phyloP scores from a whole-genome alignment of 1,140 invertebrate genomes.

The Mamestra configurata region DNA sequence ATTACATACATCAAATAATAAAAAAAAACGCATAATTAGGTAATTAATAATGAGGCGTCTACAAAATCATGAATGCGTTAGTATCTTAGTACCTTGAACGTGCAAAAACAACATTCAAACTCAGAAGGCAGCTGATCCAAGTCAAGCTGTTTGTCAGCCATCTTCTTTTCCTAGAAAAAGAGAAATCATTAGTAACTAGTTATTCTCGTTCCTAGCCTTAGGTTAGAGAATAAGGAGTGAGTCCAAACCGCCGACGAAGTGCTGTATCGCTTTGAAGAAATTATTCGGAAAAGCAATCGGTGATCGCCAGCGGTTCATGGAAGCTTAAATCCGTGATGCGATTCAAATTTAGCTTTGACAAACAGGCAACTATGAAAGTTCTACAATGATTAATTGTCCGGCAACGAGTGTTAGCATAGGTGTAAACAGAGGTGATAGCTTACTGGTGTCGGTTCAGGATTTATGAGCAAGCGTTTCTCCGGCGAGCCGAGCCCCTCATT shows the following conservation, averaged over 20 bases:
- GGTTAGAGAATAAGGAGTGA: slow-evolving; percentile 47
- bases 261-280: neutral
- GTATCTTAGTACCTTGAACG: slow-evolving; percentile 94
- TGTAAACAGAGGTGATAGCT: slow-evolving; percentile 65
- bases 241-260: slow-evolving; percentile 41
- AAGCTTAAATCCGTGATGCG: slow-evolving; percentile 24
- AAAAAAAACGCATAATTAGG: slow-evolving; percentile 42
- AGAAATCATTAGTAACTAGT: slow-evolving; percentile 79
- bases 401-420: slow-evolving; percentile 28
- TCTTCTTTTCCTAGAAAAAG: slow-evolving; percentile 90
- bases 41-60: slow-evolving; percentile 43
- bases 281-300: slow-evolving; percentile 8
- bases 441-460: slow-evolving; percentile 87
- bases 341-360: slow-evolving; percentile 29
- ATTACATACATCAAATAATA: slow-evolving; percentile 41
- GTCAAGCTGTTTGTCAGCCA: slow-evolving; percentile 89
- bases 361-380: slow-evolving; percentile 28
- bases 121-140: slow-evolving; percentile 93
- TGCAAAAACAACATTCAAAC: slow-evolving; percentile 98
- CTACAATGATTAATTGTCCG: slow-evolving; percentile 32
- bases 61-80: slow-evolving; percentile 62
- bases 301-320: slow-evolving; percentile 4
- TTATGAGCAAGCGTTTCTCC: slow-evolving; percentile 87
- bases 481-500: slow-evolving; percentile 82
- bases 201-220: slow-evolving; percentile 45